A percentile compares a stretch with the other conserved stretches of the same genome.
Conservation (phyloP, 2,113 vertebrate genomes). For the Scolopax mira region DNA sequence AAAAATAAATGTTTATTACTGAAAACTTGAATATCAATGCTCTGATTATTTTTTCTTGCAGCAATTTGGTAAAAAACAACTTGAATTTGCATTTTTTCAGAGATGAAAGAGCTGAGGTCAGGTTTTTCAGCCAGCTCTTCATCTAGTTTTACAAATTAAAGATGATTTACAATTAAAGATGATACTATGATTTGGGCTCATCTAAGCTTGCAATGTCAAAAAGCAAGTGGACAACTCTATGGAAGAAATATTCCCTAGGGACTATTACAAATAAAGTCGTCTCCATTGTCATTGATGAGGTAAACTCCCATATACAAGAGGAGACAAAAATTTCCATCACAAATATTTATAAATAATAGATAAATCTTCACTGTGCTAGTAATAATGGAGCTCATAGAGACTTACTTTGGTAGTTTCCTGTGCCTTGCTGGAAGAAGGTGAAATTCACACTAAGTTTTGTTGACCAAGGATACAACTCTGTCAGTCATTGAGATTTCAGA, state of each 20-base stretch:
- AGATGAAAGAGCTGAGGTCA: background rate
- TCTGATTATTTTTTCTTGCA: background rate
- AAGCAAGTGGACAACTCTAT: background rate
- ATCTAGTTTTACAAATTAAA: background rate
- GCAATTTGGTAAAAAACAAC: background rate
- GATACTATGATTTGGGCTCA: background rate
- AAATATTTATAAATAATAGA: background rate
- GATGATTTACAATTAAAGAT: background rate
- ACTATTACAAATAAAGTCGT: background rate
- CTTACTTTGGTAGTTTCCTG: background rate
- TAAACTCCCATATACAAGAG: background rate
- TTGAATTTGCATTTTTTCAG: background rate
- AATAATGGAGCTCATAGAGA: background rate
- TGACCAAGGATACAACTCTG: background rate
- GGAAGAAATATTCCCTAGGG: background rate
- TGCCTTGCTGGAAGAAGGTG: background rate
- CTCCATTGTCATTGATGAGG: background rate
- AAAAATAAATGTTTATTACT: background rate
- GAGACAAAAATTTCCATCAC: background rate
- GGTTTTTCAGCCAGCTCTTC: background rate
- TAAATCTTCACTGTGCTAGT: background rate
- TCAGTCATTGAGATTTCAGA: background rate
- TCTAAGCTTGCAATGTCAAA: background rate
- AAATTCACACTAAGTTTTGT: background rate
- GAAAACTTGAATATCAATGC: background rate